A percentile compares a stretch with the other conserved stretches of the same genome.
These are phyloP conservation scores for Ephestia elutella DNA, from an alignment of 1,140 invertebrate genomes.

Conservation along the genomic window DNA sequence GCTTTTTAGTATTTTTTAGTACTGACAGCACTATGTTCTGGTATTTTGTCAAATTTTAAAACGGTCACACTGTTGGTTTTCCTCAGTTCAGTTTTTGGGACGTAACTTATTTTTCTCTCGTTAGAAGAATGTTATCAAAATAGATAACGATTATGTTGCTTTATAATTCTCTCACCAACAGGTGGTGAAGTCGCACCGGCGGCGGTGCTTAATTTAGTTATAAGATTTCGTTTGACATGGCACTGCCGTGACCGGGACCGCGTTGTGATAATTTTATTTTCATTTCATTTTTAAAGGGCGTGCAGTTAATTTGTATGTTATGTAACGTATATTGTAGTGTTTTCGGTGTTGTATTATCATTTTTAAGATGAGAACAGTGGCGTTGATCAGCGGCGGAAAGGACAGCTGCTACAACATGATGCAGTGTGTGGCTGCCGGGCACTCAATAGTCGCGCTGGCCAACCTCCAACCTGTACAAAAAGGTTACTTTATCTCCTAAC, in stretches of 20 bases:
- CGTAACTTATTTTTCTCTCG: slow-evolving; percentile 32
- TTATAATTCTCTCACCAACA: slow-evolving; percentile 30
- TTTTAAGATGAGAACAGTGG: slow-evolving; percentile 88
- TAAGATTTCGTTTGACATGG: slow-evolving; percentile 34
- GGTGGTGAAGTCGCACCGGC: slow-evolving; percentile 26
- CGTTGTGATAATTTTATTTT: slow-evolving; percentile 51
- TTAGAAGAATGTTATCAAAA: slow-evolving; percentile 59
- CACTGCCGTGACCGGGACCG: slow-evolving; percentile 42
- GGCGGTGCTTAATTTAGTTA: slow-evolving; percentile 15
- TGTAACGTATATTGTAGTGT: slow-evolving; percentile 56
- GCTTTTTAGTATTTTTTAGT: no score
- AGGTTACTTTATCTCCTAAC: slow-evolving; percentile 75
- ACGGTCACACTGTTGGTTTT: slow-evolving; percentile 21
- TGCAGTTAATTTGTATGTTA: slow-evolving; percentile 60
- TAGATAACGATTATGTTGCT: slow-evolving; percentile 54
- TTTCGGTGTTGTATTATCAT: slow-evolving; percentile 34
- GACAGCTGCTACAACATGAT: slow-evolving; percentile 99
- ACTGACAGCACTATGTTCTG: no score
- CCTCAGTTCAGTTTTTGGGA: slow-evolving; percentile 30
- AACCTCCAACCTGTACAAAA: slow-evolving; percentile 93
- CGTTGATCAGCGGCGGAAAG: slow-evolving; percentile 96
- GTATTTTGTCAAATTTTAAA: no score
- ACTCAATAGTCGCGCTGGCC: slow-evolving; percentile 96
- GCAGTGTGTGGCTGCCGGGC: slow-evolving; percentile 96
- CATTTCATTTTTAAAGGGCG: slow-evolving; percentile 47